Evolutionary conservation across 2,888 invertebrate genomes (phyloP).

Genomic region (Dromius quadrimaculatus): DNA sequence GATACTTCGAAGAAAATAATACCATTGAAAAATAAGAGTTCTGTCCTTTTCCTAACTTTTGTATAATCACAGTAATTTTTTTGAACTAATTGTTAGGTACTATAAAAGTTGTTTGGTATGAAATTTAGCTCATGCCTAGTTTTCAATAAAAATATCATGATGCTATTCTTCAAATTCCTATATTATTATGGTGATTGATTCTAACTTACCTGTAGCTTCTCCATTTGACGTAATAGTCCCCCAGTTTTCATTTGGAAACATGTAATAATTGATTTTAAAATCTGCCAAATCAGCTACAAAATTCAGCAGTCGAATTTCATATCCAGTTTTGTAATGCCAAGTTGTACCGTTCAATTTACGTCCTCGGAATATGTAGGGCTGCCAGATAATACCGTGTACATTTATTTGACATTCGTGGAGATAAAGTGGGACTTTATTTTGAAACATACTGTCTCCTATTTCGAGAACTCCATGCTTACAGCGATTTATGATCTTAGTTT

Average conservation of each 20-base stretch:
- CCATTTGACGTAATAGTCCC: constrained; percentile 54
- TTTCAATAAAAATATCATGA: no score
- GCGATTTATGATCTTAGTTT: constrained; percentile 14
- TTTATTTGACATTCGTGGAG: constrained; percentile 52
- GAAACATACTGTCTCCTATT: no score
- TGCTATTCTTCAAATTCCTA: no score
- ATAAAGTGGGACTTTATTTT: constrained; percentile 53
- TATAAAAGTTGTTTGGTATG: no score
- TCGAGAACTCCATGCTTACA: constrained; percentile 27
- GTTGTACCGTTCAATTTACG: not conserved
- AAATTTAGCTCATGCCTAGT: no score
- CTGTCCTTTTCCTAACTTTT: no score
- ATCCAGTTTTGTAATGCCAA: constrained; percentile 52
- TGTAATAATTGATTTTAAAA: constrained; percentile 53
- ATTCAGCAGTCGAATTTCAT: constrained; percentile 55
- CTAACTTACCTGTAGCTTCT: constrained; percentile 44
- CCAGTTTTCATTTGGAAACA: constrained; percentile 54
- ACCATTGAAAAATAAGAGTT: no score
- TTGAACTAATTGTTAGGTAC: no score
- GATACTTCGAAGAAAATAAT: no score
- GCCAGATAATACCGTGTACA: constrained; percentile 55
- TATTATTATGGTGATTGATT: no score
- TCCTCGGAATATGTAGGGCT: constrained; percentile 55
- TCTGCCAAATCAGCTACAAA: constrained; percentile 53
- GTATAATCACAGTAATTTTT: no score